Evolutionary conservation across 2,888 invertebrate genomes (phyloP).

Genomic region (Dicroscelio sp.): DNA sequence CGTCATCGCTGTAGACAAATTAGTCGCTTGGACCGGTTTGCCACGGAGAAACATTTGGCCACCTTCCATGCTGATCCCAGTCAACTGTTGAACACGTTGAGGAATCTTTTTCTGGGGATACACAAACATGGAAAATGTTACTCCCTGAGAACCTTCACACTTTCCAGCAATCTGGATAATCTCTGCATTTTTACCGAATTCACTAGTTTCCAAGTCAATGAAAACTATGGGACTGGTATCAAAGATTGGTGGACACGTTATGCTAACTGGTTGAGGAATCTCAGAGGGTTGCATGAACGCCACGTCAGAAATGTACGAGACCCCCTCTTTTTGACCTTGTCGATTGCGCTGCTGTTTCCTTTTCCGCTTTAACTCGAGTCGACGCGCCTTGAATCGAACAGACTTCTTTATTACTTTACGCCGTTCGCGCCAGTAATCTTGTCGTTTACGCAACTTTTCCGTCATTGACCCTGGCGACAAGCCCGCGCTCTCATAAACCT

Average conservation of each 20-base stretch:
- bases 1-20: background rate
- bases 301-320: background rate
- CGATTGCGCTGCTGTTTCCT: background rate
- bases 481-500: background rate
- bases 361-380: background rate
- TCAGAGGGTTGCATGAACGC: background rate
- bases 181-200: constrained; percentile 26
- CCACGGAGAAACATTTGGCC: constrained; percentile 51
- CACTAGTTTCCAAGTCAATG: constrained; percentile 50
- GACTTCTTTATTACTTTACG: background rate
- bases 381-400: background rate
- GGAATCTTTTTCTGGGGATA: constrained; percentile 50
- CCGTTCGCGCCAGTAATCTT: background rate
- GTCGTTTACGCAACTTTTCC: background rate
- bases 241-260: background rate
- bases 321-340: background rate
- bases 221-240: background rate
- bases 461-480: constrained; percentile 11
- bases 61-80: constrained; percentile 31
- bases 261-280: background rate
- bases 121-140: constrained; percentile 38
- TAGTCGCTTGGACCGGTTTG: constrained; percentile 17
- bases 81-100: constrained; percentile 18
- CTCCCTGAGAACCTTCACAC: constrained; percentile 17
- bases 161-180: constrained; percentile 65